Conservation (phyloP, 2,888 invertebrate genomes). For the Chrysolina oricalcia region DNA sequence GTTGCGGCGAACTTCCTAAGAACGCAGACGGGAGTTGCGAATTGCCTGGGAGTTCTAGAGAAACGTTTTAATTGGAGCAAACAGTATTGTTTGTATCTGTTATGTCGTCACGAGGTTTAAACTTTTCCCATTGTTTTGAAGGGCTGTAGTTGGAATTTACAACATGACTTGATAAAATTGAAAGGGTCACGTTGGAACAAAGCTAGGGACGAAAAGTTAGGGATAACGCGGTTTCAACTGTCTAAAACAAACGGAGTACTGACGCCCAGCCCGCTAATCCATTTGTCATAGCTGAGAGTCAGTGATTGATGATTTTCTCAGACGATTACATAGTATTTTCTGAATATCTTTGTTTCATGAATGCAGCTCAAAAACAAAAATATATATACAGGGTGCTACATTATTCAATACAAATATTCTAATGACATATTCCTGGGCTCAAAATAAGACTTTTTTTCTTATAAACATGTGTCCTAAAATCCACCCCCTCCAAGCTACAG, state of each 20-base stretch:
- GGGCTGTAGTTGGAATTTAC: not conserved
- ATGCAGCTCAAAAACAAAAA: too few relatives aligned
- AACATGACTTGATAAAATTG: not conserved
- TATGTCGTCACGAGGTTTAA: slow-evolving; percentile 8
- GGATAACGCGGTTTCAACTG: not conserved
- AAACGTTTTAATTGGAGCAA: slow-evolving; percentile 47
- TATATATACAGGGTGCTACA: too few relatives aligned
- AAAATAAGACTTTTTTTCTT: too few relatives aligned
- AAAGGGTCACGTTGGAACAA: not conserved
- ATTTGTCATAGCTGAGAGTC: too few relatives aligned
- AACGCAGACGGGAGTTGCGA: slow-evolving; percentile 44
- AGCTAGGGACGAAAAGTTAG: not conserved
- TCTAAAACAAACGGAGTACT: not conserved
- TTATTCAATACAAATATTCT: too few relatives aligned
- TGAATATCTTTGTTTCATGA: too few relatives aligned
- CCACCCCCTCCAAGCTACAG: too few relatives aligned
- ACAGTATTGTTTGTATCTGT: slow-evolving; percentile 47
- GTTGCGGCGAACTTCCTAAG: slow-evolving; percentile 39
- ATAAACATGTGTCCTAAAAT: too few relatives aligned
- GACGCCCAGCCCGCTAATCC: too few relatives aligned
- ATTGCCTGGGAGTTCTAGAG: slow-evolving; percentile 46
- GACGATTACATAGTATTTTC: too few relatives aligned
- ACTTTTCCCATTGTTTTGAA: slow-evolving; percentile 9
- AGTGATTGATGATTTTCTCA: too few relatives aligned
- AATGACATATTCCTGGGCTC: too few relatives aligned